These are phyloP conservation scores for Heliornis fulica DNA, from an alignment of 2,113 vertebrate species.

Conservation along the genomic window DNA sequence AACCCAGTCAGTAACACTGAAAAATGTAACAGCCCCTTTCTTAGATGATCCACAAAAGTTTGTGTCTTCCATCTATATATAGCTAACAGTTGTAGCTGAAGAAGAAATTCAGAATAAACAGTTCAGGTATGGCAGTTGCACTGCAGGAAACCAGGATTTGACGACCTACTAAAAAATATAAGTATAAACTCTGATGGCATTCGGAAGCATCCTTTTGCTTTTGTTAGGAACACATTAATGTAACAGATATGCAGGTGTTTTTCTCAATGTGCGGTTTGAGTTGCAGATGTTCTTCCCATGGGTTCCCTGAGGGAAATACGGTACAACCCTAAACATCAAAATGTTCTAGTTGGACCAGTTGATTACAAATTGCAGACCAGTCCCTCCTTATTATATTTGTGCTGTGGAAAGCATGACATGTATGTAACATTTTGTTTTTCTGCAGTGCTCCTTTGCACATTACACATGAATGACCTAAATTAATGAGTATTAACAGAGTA, in stretches of 20 bases:
- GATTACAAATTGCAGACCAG: not conserved
- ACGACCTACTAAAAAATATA: not conserved
- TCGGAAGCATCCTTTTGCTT: not conserved
- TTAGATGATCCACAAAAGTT: not conserved
- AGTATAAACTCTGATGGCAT: not conserved
- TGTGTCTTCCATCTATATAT: not conserved
- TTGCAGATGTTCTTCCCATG: not conserved
- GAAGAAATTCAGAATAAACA: not conserved
- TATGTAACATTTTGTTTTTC: not conserved
- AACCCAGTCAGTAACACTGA: not conserved
- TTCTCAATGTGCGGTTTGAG: not conserved
- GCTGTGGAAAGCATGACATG: not conserved
- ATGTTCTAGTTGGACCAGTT: not conserved
- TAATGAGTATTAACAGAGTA: not conserved
- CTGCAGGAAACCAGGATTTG: not conserved
- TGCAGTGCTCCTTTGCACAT: not conserved
- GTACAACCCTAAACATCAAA: not conserved
- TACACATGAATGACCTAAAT: not conserved
- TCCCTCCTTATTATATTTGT: not conserved
- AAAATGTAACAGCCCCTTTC: not conserved
- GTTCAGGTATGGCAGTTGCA: not conserved
- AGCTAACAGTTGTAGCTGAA: not conserved
- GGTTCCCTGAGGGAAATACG: not conserved
- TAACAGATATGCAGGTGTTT: not conserved
- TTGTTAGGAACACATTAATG: not conserved